phyloP scores from a whole-genome alignment of 2,113 vertebrate species.

The Mus spicilegus region DNA sequence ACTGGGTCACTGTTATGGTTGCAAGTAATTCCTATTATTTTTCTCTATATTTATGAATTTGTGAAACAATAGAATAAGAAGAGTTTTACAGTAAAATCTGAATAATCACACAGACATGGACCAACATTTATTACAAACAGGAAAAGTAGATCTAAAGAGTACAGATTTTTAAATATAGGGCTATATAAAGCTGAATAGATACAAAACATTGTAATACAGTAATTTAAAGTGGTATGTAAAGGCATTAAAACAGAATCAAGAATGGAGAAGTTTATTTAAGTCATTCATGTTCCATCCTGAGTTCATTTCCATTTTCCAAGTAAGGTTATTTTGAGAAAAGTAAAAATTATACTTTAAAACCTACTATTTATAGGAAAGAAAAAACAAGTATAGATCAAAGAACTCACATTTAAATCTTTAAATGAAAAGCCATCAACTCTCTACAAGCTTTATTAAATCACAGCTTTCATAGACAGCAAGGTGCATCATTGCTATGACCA shows the following conservation, averaged over 20 bases:
- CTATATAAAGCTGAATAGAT: slow-evolving; percentile 61
- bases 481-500: slow-evolving; percentile 86
- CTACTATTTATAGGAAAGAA: slow-evolving; percentile 70
- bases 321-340: slow-evolving; percentile 68
- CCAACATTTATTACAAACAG: slow-evolving; percentile 91
- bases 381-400: slow-evolving; percentile 75
- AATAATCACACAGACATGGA: slow-evolving; percentile 90
- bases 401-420: slow-evolving; percentile 82
- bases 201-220: slow-evolving; percentile 71
- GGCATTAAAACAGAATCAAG: slow-evolving; percentile 72
- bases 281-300: slow-evolving; percentile 81
- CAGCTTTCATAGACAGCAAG: slow-evolving; percentile 85
- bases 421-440: slow-evolving; percentile 87
- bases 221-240: slow-evolving; percentile 69
- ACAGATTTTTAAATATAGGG: slow-evolving; percentile 78
- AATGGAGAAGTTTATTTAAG: slow-evolving; percentile 82
- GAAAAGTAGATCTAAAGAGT: slow-evolving; percentile 86
- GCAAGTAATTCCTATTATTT: slow-evolving; percentile 51
- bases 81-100: slow-evolving; percentile 83
- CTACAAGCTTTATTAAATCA: slow-evolving; percentile 87
- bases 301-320: slow-evolving; percentile 80
- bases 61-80: slow-evolving; percentile 74
- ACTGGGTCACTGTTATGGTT: slow-evolving; percentile 52
- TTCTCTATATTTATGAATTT: slow-evolving; percentile 74
- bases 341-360: slow-evolving; percentile 52